phyloP scores from a whole-genome alignment of 1,140 invertebrate species.

The Apis cerana region DNA sequence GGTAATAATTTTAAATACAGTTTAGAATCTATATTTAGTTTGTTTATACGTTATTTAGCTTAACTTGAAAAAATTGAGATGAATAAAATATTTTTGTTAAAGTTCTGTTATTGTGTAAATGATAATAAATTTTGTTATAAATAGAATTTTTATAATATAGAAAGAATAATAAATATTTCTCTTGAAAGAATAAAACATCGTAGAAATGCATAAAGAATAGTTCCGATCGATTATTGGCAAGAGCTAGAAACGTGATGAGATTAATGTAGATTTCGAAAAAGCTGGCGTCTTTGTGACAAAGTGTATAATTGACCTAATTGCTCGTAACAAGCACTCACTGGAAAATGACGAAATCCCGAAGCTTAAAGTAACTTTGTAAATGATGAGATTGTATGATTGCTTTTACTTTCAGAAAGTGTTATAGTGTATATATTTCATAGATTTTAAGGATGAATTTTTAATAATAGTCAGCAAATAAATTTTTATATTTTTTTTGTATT shows the following conservation, averaged over 20 bases:
- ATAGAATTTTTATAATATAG: neutral
- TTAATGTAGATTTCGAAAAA: constrained; percentile 54
- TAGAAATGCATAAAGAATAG: neutral
- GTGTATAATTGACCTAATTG: constrained; percentile 62
- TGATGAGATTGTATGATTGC: neutral
- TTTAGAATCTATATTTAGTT: neutral
- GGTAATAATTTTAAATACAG: constrained; percentile 34
- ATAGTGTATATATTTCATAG: no score
- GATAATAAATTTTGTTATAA: neutral
- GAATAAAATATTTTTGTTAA: neutral
- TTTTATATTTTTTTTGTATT: no score
- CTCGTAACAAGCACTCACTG: constrained; percentile 13
- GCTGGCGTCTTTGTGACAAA: constrained; percentile 33
- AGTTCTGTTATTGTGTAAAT: neutral
- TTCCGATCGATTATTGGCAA: constrained; percentile 19
- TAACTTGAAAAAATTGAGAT: neutral
- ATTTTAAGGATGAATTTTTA: neutral
- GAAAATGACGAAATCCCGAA: constrained; percentile 9
- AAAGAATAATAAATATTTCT: neutral
- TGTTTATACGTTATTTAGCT: neutral
- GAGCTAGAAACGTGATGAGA: constrained; percentile 9
- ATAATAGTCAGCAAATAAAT: neutral
- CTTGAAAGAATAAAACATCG: no score
- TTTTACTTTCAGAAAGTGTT: no score
- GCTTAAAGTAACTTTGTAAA: no score